Evolutionary conservation across 1,140 invertebrate species (phyloP).

Genomic region (Drosophila pandora): DNA sequence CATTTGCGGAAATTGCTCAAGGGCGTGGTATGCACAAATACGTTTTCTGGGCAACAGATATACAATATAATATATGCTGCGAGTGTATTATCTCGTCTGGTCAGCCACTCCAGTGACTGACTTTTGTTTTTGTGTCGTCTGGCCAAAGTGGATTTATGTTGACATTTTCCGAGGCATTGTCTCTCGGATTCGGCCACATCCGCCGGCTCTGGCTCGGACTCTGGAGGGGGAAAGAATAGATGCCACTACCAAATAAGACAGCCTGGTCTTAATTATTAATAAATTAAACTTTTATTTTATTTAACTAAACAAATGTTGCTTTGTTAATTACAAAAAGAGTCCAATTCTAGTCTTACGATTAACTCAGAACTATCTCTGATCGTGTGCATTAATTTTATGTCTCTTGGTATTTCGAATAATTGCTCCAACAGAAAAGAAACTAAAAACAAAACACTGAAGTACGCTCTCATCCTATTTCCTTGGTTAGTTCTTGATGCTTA

Average conservation of each 20-base stretch:
- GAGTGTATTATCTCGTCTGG: slow-evolving; percentile 11
- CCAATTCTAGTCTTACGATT: slow-evolving; percentile 53
- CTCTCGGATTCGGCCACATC: slow-evolving; percentile 31
- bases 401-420: slow-evolving; percentile 9
- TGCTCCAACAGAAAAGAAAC: slow-evolving; percentile 64
- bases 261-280: slow-evolving; percentile 58
- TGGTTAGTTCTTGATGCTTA: slow-evolving; percentile 79
- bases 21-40: slow-evolving; percentile 53
- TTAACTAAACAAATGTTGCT: slow-evolving; percentile 65
- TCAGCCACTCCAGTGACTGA: slow-evolving; percentile 1
- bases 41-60: slow-evolving; percentile 6
- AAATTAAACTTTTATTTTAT: slow-evolving; percentile 77
- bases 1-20: slow-evolving; percentile 68
- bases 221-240: not conserved
- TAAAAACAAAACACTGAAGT: slow-evolving; percentile 55
- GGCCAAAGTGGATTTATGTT: slow-evolving; percentile 56
- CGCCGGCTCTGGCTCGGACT: slow-evolving; percentile 17
- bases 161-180: slow-evolving; percentile 55
- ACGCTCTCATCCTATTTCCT: slow-evolving; percentile 15
- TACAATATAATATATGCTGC: not conserved
- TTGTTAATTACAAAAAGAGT: slow-evolving; percentile 79
- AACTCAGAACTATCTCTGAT: slow-evolving; percentile 1
- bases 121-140: slow-evolving; percentile 11
- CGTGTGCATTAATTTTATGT: slow-evolving; percentile 28
- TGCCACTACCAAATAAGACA: slow-evolving; percentile 31